Base-by-base conservation (phyloP, 2,888 invertebrate species). In the Cecidostiba fungosa region DNA sequence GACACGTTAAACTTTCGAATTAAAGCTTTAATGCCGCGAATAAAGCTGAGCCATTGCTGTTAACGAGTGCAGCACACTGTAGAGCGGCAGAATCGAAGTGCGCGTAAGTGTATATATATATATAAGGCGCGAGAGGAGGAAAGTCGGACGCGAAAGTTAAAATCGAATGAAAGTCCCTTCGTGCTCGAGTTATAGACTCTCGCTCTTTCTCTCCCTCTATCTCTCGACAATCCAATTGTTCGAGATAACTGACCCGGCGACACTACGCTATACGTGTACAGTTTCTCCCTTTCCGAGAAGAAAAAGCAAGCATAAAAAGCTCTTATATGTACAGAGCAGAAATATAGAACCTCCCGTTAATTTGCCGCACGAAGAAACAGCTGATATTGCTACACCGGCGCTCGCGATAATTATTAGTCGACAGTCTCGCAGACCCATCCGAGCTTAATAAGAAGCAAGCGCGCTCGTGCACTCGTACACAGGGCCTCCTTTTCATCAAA, bases 401-500 rank as follows among this genome's bases (percentile, higher is more conserved):
- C 62, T 29, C 36, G 26, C 70, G 54, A 70, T 77, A 77, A 59
- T 70, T 59, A 59, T n/a, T 82, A 26, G 54, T 19, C 82, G 39
- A 23, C n/a, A 59, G 8, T 16, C n/a, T n/a, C 36, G 6, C 19
- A n/a, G 29, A 32, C 12, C n/a, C 19, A 0, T 70, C 19, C 32
- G 32, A 19, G 16, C 32, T n/a, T 16, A 36, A 62, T 19, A 36
- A 19, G 72, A 36, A 39, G 23, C 10, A 16, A n/a, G 14, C 8
- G 39, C 39, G 19, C 4, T 12, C 14, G n/a, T 8, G n/a, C 36
- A 39, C 14, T 0, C 70, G 23, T n/a, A 14, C n/a, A 23, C 36
- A n/a, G n/a, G 50, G 36, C 39, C 39, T 72, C 39, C 47, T 54
- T 78, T 81, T 84, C 32, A 73, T 76, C 76, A 80, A 66, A 77